Evolutionary conservation across 2,113 vertebrate genomes (phyloP), one percentile per base, ranked within the genome.

Genomic region (Indicator maculatus): DNA sequence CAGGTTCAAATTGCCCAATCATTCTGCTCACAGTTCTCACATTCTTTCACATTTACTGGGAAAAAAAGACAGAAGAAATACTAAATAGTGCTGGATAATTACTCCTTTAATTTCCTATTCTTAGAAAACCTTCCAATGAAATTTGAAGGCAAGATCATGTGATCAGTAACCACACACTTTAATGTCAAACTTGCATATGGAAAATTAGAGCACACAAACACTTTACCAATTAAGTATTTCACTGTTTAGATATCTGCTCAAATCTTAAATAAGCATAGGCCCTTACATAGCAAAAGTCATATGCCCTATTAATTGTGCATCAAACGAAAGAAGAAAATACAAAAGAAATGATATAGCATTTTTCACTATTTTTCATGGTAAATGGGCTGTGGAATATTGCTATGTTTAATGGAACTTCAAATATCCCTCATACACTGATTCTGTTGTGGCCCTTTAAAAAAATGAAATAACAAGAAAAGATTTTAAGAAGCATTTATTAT

Each of bases 401-500:
- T 96, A 41, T 59, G 87, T 84, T 41, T 82, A 83, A 81, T 86
- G 18, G 8, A 55, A 74, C 94, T 97, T 90, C 50, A 64, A 65
- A 39, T 73, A 50, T 81, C 52, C 71, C 12, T 89, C 12, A 74
- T 14, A 6, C 20, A 67, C 80, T 75, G 9, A n/a, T 90, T 93
- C 27, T 38, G 16, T 21, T 58, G 21, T 71, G 12, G 3, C 2
- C 20, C 9, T 80, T 41, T 63, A 59, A 79, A 73, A 45, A 87
- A 71, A 72, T 55, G 7, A 83, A 73, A 67, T 2, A 67, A 6
- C 79, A 93, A 95, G 45, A 87, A 72, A 83, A 84, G 3, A 88
- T 69, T 95, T 93, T 92, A 83, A 84, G 77, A 53, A 9, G 3
- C 73, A 93, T 86, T 92, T 73, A 93, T 86, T 92, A 93, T 93